These are phyloP conservation scores for Propithecus perrieri DNA, from an alignment of 2,797 vertebrate species.

Conservation along the genomic window DNA sequence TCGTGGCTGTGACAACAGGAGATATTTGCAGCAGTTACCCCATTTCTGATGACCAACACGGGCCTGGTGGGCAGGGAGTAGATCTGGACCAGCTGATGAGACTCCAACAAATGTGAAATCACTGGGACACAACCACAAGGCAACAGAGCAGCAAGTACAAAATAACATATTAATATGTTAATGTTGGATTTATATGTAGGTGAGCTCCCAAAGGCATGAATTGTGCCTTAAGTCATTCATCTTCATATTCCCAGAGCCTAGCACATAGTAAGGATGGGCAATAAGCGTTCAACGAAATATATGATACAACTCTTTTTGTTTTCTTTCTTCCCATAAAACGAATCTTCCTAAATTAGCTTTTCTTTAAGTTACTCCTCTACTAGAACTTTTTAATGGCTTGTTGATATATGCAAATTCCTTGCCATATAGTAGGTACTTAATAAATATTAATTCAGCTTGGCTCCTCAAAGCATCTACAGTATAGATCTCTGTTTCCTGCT, in stretches of 20 bases:
- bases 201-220: background rate
- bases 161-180: background rate
- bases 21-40: background rate
- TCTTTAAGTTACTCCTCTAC: conserved; percentile 4
- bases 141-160: background rate
- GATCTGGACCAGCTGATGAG: background rate
- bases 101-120: background rate
- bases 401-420: background rate
- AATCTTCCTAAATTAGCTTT: conserved; percentile 46
- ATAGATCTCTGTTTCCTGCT: background rate
- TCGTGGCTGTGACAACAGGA: background rate
- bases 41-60: background rate
- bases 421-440: background rate
- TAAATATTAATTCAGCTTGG: background rate
- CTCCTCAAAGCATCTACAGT: background rate
- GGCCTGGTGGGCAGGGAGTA: background rate
- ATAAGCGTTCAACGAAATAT: background rate
- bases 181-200: background rate
- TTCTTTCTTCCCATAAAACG: background rate
- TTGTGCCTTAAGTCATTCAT: background rate
- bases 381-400: background rate
- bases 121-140: background rate
- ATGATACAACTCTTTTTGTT: background rate
- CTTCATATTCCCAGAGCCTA: background rate
- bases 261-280: background rate